A percentile compares a stretch with the other conserved stretches of the same genome.
Conservation (phyloP, 2,797 vertebrate genomes). For the Hephaestus fuliginosus region DNA sequence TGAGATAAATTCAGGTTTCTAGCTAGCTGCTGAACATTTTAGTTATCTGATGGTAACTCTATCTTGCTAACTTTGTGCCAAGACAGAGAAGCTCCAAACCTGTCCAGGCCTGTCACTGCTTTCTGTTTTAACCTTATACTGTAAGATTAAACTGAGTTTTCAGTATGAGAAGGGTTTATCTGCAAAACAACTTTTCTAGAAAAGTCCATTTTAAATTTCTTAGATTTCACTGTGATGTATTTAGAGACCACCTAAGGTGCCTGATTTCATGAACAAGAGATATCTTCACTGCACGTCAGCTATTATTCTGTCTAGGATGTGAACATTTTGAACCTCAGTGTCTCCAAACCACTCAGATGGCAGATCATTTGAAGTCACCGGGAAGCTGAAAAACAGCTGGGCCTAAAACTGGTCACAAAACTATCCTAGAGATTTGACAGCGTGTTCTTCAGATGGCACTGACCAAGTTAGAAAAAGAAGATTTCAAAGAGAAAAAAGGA, state of each 20-base stretch:
- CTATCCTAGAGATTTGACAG: background rate
- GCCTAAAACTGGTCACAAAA: background rate
- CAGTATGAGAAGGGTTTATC: no score
- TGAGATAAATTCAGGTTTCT: no score
- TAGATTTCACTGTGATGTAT: background rate
- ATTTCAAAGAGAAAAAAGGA: background rate
- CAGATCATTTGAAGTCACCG: background rate
- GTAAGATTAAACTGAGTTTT: no score
- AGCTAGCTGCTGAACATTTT: no score
- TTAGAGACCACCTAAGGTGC: background rate
- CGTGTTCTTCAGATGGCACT: constrained; percentile 9
- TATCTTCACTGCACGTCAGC: background rate
- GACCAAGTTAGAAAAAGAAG: constrained; percentile 12
- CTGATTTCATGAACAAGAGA: background rate
- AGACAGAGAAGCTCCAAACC: no score
- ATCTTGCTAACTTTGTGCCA: no score
- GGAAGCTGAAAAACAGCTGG: background rate
- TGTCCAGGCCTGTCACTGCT: no score
- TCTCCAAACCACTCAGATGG: background rate
- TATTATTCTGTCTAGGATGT: background rate
- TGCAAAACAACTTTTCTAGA: background rate
- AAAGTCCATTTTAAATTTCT: no score
- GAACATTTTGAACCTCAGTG: background rate
- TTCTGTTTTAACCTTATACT: no score
- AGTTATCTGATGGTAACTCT: no score